Evolutionary conservation across 1,140 invertebrate genomes (phyloP).

Genomic region (Drosophila arizonae): DNA sequence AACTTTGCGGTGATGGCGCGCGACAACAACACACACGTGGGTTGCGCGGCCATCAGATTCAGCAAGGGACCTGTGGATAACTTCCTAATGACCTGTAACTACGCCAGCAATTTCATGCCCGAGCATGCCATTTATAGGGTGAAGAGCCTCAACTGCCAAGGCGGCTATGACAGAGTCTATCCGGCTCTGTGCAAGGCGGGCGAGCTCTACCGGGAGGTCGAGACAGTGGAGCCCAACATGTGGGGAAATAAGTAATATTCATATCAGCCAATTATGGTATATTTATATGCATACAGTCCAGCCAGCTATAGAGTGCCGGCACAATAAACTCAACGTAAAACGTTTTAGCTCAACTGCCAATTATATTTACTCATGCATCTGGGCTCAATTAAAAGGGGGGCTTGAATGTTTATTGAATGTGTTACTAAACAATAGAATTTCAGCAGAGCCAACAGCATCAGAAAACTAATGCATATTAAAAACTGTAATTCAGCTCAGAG

Average conservation of each 20-base stretch:
- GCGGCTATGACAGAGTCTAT: slow-evolving; percentile 48
- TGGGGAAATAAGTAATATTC: not conserved
- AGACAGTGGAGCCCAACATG: slow-evolving; percentile 24
- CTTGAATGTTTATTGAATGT: too few species aligned
- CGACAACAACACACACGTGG: slow-evolving; percentile 61
- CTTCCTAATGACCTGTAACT: slow-evolving; percentile 67
- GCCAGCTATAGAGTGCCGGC: not conserved
- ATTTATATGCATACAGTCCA: slow-evolving; percentile 12
- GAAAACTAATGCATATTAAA: too few species aligned
- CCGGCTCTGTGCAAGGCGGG: slow-evolving; percentile 46
- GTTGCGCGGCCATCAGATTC: slow-evolving; percentile 54
- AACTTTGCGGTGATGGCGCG: slow-evolving; percentile 64
- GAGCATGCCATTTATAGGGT: slow-evolving; percentile 44
- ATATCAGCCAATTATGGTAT: slow-evolving; percentile 8
- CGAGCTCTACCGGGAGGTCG: slow-evolving; percentile 40
- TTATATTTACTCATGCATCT: not conserved
- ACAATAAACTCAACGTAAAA: not conserved
- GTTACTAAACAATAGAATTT: too few species aligned
- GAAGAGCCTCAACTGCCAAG: slow-evolving; percentile 49
- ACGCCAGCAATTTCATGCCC: slow-evolving; percentile 48
- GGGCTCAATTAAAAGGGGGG: too few species aligned
- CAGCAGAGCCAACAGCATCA: too few species aligned
- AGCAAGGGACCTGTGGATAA: slow-evolving; percentile 9
- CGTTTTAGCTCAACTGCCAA: not conserved
- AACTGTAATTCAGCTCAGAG: too few species aligned